Evolutionary conservation across 2,888 invertebrate genomes (phyloP), one percentile per base, ranked within the genome.

Genomic region (Drosophila gaucha): DNA sequence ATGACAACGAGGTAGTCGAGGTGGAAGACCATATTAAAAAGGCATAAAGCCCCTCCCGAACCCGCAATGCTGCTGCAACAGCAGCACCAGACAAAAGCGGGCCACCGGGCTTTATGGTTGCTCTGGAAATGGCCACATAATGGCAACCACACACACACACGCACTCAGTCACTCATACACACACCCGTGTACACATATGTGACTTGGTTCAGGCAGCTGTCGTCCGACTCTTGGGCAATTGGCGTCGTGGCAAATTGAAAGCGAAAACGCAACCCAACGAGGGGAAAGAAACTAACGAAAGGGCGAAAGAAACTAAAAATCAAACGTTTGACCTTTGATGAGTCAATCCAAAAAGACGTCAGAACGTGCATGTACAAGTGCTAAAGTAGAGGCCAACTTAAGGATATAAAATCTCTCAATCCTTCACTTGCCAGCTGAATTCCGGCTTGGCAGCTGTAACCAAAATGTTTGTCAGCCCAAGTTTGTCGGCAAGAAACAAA

Each of bases 111-210:
- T 71, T 76, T 71, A 67, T 72, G 49, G 56, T 52, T 72, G 74
- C 76, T 59, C 59, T 64, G 73, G 58, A 82, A 78, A 85, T 85
- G 86, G 86, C 64, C 86, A 85, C 76, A 82, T 87, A 87, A 82
- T 85, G 70, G 79, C 79, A 62, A 66, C 55, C 66, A 50, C 49
- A 68, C 47, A 49, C 35, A 46, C 63, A 66, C 14, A 47, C 26
- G 24, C 30, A 54, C 14, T 31, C 4, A 30, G 12, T 22, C 28
- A 59, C 12, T 30, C 8, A 30, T 0, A 22, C 12, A 26, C 26
- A 50, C n/a, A 38, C 14, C 18, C 12, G n/a, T n/a, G n/a, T n/a
- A 22, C 33, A 24, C 31, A 38, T 6, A 50, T 54, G 56, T 59
- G 75, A 59, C 64, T 64, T 35, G 20, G 30, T 36, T 54, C 47